Evolutionary conservation across 2,113 vertebrate genomes (phyloP).

Genomic region (Oceanites oceanicus): DNA sequence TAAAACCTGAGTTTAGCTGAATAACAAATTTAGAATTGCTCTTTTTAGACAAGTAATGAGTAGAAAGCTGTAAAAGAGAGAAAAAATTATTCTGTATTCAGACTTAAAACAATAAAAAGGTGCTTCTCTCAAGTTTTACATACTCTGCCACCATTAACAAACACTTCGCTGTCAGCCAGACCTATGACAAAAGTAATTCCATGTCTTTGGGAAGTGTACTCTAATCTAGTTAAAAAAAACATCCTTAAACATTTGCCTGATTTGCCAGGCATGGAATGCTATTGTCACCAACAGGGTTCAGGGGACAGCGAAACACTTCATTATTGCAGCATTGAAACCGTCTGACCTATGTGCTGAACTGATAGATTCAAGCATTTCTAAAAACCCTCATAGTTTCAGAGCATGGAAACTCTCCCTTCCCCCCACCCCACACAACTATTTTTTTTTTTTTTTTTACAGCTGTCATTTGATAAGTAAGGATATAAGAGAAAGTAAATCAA

Average conservation of each 20-base stretch:
- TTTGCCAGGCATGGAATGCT: not conserved
- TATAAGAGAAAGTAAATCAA: not conserved
- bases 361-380: not conserved
- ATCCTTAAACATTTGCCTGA: not conserved
- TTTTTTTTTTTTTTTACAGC: not conserved
- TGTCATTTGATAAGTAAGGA: not conserved
- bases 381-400: not conserved
- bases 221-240: not conserved
- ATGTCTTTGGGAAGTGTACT: not conserved
- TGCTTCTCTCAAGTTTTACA: not conserved
- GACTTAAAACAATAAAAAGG: not conserved
- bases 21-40: not conserved
- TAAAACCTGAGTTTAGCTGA: not conserved
- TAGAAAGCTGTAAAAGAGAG: not conserved
- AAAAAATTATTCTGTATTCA: not conserved
- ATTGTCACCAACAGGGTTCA: not conserved
- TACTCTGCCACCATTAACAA: not conserved
- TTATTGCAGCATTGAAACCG: accelerated
- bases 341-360: not conserved
- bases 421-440: accelerated
- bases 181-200: not conserved
- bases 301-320: not conserved
- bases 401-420: accelerated
- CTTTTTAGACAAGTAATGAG: not conserved
- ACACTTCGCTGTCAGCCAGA: not conserved